These are phyloP conservation scores for Penaeus monodon DNA, from an alignment of 2,888 invertebrate species.

Conservation along the genomic window DNA sequence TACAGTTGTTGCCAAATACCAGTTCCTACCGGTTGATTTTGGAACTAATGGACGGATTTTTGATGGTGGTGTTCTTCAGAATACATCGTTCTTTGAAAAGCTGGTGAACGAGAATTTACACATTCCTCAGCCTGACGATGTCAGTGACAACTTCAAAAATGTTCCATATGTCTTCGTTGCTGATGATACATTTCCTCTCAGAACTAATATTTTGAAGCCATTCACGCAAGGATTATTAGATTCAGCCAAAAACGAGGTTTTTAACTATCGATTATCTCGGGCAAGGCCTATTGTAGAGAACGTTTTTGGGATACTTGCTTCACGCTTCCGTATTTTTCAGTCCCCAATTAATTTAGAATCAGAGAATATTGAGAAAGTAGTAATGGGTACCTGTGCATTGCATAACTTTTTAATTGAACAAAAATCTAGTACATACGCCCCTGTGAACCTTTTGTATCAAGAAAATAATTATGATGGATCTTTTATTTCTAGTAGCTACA, in stretches of 20 bases:
- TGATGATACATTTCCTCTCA: constrained; percentile 28
- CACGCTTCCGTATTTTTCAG: constrained; percentile 20
- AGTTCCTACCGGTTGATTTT: constrained; percentile 21
- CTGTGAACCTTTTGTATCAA: constrained; percentile 19
- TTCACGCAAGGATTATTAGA: not conserved
- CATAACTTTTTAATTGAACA: constrained; percentile 28
- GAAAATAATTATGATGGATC: constrained; percentile 29
- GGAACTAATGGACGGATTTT: constrained; percentile 20
- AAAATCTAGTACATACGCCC: constrained; percentile 25
- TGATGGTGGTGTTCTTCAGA: constrained; percentile 15
- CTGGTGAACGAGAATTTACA: constrained; percentile 13
- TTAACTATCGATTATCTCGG: constrained; percentile 25
- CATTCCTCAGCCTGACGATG: constrained; percentile 32
- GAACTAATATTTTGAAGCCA: constrained; percentile 42
- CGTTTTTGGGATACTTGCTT: constrained; percentile 12
- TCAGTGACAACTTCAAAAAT: constrained; percentile 23
- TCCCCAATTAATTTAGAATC: constrained; percentile 25
- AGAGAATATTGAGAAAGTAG: constrained; percentile 21
- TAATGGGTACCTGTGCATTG: constrained; percentile 23
- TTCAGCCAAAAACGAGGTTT: constrained; percentile 18
- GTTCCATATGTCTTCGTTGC: constrained; percentile 37
- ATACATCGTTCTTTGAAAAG: constrained; percentile 14
- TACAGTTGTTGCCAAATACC: constrained; percentile 28
- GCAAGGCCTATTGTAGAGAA: constrained; percentile 25
- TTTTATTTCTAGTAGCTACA: constrained; percentile 25